These are phyloP conservation scores for Gymnarchus niloticus DNA, from an alignment of 2,113 vertebrate genomes.

Conservation along the genomic window DNA sequence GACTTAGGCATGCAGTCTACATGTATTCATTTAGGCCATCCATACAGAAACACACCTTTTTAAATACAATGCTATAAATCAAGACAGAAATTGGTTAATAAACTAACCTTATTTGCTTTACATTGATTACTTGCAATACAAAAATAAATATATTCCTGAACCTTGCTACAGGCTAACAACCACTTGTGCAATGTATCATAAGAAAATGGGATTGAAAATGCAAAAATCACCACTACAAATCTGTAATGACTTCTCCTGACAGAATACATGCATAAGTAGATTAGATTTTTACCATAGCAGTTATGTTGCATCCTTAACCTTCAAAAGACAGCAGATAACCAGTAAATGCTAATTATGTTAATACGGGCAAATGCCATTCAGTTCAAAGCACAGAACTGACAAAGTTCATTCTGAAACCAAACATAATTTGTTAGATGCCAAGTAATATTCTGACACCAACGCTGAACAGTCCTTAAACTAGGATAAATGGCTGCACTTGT, in stretches of 20 bases:
- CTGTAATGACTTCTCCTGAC: conserved; percentile 6
- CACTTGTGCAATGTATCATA: neutral
- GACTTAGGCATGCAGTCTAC: neutral
- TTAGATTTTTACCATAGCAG: conserved; percentile 9
- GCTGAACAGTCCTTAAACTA: neutral
- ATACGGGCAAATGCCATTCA: conserved; percentile 21
- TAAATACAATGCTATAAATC: neutral
- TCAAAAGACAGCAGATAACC: neutral
- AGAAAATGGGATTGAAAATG: neutral
- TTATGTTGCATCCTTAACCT: conserved; percentile 20
- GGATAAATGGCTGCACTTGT: neutral
- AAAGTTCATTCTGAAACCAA: neutral
- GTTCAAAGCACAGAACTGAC: neutral
- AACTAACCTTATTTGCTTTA: neutral
- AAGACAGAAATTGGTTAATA: neutral
- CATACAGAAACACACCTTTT: neutral
- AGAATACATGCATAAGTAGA: conserved; percentile 19
- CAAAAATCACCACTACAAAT: neutral
- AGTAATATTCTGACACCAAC: conserved; percentile 4
- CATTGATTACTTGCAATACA: neutral
- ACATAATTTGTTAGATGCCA: conserved; percentile 1
- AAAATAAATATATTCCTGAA: neutral
- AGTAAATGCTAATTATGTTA: conserved; percentile 15
- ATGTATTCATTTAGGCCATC: neutral
- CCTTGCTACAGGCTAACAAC: neutral